These are phyloP conservation scores for Scolopax rusticola DNA, from an alignment of 2,797 vertebrate species.

Conservation along the genomic window DNA sequence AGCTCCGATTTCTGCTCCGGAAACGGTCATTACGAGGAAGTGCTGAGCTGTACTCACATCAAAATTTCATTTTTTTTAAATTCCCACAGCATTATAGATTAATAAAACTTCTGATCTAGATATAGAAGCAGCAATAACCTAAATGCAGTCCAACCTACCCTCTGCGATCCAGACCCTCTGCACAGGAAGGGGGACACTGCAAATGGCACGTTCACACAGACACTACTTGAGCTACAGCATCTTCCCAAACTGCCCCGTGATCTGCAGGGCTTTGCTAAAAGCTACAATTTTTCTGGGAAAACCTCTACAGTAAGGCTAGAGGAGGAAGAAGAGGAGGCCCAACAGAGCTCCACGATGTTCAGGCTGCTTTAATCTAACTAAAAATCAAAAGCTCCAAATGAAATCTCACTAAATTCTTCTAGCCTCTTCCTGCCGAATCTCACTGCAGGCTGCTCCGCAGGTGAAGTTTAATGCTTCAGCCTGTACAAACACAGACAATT, in stretches of 20 bases:
- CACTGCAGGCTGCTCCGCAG: rapidly evolving
- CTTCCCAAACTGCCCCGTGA: rapidly evolving
- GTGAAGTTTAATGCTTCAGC: not conserved
- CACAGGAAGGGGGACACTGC: rapidly evolving
- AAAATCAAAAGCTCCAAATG: not conserved
- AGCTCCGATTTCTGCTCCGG: not conserved
- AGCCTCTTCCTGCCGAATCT: not conserved
- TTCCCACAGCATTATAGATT: not conserved
- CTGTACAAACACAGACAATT: rapidly evolving
- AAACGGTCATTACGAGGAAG: not conserved
- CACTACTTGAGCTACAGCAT: rapidly evolving
- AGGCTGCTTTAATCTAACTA: not conserved
- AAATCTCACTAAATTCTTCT: not conserved
- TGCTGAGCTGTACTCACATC: not conserved
- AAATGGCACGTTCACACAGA: rapidly evolving
- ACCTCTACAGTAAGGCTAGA: not conserved
- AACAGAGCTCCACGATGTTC: not conserved
- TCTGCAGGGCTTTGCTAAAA: not conserved
- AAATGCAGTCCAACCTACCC: too few species aligned
- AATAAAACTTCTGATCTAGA: not conserved
- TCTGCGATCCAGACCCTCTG: too few species aligned
- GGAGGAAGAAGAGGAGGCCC: not conserved
- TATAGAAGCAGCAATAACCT: not conserved
- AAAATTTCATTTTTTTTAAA: not conserved
- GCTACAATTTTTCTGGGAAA: not conserved